phyloP scores from a whole-genome alignment of 2,113 vertebrate genomes.

The Esox niger region DNA sequence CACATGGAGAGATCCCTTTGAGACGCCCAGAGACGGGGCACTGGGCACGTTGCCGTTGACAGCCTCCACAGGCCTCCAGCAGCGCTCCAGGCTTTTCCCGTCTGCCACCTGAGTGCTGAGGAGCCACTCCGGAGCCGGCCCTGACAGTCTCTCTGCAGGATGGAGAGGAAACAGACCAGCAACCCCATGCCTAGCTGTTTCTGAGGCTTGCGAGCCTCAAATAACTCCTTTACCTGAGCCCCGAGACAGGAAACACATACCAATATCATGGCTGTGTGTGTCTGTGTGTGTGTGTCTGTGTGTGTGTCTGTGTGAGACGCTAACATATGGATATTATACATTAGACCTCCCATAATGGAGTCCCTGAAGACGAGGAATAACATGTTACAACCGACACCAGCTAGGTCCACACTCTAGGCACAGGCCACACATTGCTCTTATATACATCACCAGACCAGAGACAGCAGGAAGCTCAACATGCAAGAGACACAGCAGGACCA shows the following conservation, averaged over 20 bases:
- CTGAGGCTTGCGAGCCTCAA: conserved; percentile 34
- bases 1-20: conserved; percentile 8
- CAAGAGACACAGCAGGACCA: conserved; percentile 36
- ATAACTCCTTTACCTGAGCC: not conserved
- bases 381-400: too few species aligned
- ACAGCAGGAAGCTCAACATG: conserved; percentile 28
- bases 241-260: not conserved
- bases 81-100: not conserved
- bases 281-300: too few species aligned
- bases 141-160: conserved; percentile 8
- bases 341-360: too few species aligned
- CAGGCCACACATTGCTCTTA: too few species aligned
- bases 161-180: conserved; percentile 16
- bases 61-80: conserved; percentile 10
- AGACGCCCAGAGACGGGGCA: not conserved
- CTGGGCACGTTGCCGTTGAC: conserved; percentile 12
- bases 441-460: too few species aligned
- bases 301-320: too few species aligned
- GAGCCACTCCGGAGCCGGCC: conserved; percentile 1
- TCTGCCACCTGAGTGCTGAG: not conserved
- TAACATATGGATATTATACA: too few species aligned
- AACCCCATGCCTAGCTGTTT: conserved; percentile 47
- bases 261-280: not conserved
- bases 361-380: too few species aligned
- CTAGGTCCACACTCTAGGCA: too few species aligned